These are phyloP conservation scores for Melanotaenia parkinsoni DNA, from an alignment of 2,797 vertebrate species.

Conservation along the genomic window DNA sequence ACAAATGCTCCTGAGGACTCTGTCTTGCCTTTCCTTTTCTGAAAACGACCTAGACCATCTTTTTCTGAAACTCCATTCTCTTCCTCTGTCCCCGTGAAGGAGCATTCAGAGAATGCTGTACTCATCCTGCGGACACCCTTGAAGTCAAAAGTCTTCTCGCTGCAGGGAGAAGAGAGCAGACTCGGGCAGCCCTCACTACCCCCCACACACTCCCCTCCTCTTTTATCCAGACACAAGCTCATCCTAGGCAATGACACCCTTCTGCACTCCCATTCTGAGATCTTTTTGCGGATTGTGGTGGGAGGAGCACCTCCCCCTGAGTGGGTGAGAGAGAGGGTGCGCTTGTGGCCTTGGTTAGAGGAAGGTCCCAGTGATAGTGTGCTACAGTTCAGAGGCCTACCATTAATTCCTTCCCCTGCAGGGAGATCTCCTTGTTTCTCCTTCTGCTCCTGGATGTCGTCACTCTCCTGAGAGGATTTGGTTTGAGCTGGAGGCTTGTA, in stretches of 20 bases:
- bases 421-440: constrained; percentile 72
- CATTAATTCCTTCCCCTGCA: constrained; percentile 79
- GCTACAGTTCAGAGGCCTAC: constrained; percentile 83
- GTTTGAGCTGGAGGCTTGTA: constrained; percentile 78
- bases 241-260: constrained; percentile 87
- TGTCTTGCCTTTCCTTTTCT: constrained; percentile 86
- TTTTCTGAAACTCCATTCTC: constrained; percentile 87
- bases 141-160: constrained; percentile 95
- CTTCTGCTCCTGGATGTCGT: constrained; percentile 80
- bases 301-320: constrained; percentile 82
- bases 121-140: constrained; percentile 96
- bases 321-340: constrained; percentile 85
- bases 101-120: constrained; percentile 96
- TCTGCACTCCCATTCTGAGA: constrained; percentile 97
- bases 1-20: constrained; percentile 85
- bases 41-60: constrained; percentile 87
- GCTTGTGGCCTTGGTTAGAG: constrained; percentile 79
- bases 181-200: constrained; percentile 94
- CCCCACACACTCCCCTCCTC: constrained; percentile 85
- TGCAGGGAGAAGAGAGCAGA: constrained; percentile 92
- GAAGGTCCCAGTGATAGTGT: constrained; percentile 86
- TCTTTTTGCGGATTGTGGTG: constrained; percentile 92
- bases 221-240: constrained; percentile 89
- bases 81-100: constrained; percentile 94
- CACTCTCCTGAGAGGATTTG: constrained; percentile 69